Conservation (phyloP, 2,888 invertebrate genomes). For the Epinotia ramella region DNA sequence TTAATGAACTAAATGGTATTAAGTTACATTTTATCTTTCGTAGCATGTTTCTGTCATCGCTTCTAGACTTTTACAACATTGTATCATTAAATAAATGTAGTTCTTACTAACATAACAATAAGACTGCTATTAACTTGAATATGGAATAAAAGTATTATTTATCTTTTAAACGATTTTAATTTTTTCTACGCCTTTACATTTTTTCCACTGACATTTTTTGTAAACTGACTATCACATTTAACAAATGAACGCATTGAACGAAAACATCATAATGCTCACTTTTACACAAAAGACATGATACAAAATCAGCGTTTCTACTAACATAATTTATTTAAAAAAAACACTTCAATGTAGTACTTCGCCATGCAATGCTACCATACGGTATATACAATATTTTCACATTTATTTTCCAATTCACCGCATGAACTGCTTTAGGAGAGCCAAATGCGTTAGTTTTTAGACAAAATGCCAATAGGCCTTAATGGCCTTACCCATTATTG, state of each 20-base stretch:
- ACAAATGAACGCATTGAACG: too few species aligned
- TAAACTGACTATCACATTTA: background rate
- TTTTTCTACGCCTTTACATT: slow-evolving; percentile 60
- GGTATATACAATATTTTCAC: too few species aligned
- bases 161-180: slow-evolving; percentile 67
- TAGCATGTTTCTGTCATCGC: slow-evolving; percentile 12
- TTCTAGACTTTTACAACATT: slow-evolving; percentile 37
- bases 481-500: too few species aligned
- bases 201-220: slow-evolving; percentile 50
- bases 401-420: too few species aligned
- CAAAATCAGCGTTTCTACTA: background rate
- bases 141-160: slow-evolving; percentile 76
- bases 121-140: slow-evolving; percentile 69
- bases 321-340: too few species aligned
- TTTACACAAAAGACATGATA: background rate
- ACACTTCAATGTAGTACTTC: too few species aligned
- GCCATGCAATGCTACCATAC: too few species aligned
- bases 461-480: too few species aligned
- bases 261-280: background rate
- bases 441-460: too few species aligned
- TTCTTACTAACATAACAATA: slow-evolving; percentile 66
- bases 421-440: too few species aligned
- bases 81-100: slow-evolving; percentile 42
- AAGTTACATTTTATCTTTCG: background rate
- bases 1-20: background rate